Percentiles rank a stretch among this genome's conserved stretches.
These are phyloP conservation scores for Lasioglossum vierecki DNA, from an alignment of 2,888 invertebrate genomes.

Conservation along the genomic window DNA sequence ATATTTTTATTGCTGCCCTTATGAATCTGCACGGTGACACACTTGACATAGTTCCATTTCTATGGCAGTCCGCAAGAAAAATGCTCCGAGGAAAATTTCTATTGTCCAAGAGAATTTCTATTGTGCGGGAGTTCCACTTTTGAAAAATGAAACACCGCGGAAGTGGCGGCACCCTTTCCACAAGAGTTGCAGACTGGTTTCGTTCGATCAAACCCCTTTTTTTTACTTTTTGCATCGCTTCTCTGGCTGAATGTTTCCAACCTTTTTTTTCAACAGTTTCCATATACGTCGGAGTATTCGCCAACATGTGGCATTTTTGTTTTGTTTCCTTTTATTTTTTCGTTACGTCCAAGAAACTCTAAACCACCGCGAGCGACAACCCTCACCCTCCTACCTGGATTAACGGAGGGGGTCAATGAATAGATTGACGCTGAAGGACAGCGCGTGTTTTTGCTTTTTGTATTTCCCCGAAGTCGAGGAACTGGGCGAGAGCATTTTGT, in stretches of 20 bases:
- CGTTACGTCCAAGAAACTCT: too few relatives aligned
- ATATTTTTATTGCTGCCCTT: conserved; percentile 17
- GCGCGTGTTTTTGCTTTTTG: too few relatives aligned
- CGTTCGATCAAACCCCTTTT: background rate
- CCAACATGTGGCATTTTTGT: too few relatives aligned
- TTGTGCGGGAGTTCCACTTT: conserved; percentile 25
- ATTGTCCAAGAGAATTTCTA: conserved; percentile 27
- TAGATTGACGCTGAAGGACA: too few relatives aligned
- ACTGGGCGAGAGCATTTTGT: too few relatives aligned
- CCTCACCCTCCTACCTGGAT: too few relatives aligned
- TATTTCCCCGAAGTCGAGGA: too few relatives aligned
- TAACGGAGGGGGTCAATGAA: too few relatives aligned
- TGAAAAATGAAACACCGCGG: conserved; percentile 28
- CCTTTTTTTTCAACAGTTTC: background rate
- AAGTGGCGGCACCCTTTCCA: conserved; percentile 19
- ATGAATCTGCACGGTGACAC: conserved; percentile 3
- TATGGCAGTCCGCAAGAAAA: background rate
- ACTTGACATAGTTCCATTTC: conserved; percentile 29
- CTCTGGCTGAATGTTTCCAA: background rate
- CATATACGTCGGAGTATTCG: too few relatives aligned
- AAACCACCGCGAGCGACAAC: too few relatives aligned
- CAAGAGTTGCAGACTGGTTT: background rate
- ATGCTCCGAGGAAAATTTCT: conserved; percentile 20
- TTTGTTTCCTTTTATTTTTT: too few relatives aligned
- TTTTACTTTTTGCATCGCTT: background rate